Percentiles rank a stretch among this genome's conserved stretches.
Evolutionary conservation across 53 echinoderm and acorn worm genomes (phyloP).

Genomic region (Actinopyga echinites): DNA sequence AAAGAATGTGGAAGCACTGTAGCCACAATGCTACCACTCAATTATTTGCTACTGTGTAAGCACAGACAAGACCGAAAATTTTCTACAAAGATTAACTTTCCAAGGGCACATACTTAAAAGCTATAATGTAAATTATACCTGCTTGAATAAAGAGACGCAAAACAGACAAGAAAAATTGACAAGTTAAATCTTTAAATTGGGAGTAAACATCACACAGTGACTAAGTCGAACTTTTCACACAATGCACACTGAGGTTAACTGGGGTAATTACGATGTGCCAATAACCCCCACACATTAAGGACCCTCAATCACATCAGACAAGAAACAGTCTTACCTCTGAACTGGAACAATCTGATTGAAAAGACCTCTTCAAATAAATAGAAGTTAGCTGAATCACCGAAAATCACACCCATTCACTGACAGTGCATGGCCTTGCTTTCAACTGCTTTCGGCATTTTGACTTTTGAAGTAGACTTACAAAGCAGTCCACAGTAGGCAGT

Average conservation of each 20-base stretch:
- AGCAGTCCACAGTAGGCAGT: too few species aligned
- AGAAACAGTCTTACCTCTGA: background rate
- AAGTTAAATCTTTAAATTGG: conserved; percentile 31
- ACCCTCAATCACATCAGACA: background rate
- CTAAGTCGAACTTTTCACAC: background rate
- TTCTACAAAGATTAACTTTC: background rate
- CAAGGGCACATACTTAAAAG: background rate
- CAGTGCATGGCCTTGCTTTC: background rate
- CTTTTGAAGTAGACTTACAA: conserved; percentile 32
- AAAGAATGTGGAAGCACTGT: conserved; percentile 26
- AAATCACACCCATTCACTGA: conserved; percentile 19
- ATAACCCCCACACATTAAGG: conserved; percentile 24
- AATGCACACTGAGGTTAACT: background rate
- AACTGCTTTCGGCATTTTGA: background rate
- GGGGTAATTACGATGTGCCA: conserved; percentile 23
- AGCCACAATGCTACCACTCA: too few species aligned
- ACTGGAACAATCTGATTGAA: background rate
- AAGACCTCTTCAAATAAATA: background rate
- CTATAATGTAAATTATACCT: background rate
- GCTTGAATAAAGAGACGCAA: background rate
- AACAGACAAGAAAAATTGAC: conserved; percentile 5
- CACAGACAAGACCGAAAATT: too few species aligned
- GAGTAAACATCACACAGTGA: conserved; percentile 1
- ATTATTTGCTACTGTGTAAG: too few species aligned
- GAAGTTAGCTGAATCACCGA: conserved; percentile 16